phyloP scores from a whole-genome alignment of 2,888 invertebrate genomes.

The Tinea pellionella region DNA sequence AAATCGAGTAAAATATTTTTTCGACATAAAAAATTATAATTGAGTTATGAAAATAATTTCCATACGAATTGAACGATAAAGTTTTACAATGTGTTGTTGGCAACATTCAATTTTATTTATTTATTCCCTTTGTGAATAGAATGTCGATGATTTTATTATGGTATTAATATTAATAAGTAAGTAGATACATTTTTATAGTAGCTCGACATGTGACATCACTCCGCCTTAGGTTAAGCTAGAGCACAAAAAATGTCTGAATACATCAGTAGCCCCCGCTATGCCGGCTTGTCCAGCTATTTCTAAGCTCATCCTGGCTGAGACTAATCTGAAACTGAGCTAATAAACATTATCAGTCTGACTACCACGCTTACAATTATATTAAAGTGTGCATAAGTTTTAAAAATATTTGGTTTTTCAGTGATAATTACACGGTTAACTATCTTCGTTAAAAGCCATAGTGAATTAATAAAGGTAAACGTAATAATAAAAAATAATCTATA shows the following conservation, averaged over 20 bases:
- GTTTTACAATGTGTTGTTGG: background rate
- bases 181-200: slow-evolving; percentile 15
- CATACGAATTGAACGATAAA: background rate
- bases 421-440: slow-evolving; percentile 28
- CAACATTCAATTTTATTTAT: background rate
- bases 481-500: background rate
- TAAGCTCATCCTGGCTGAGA: no score
- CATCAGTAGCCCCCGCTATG: no score
- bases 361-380: no score
- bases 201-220: no score
- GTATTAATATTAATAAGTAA: slow-evolving; percentile 42
- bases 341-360: no score
- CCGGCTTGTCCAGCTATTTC: no score
- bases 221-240: no score
- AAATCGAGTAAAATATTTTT: no score
- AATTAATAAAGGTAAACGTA: slow-evolving; percentile 44
- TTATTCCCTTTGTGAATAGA: background rate
- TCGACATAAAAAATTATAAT: background rate
- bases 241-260: no score
- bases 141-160: slow-evolving; percentile 17
- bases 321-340: no score
- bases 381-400: background rate
- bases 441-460: slow-evolving; percentile 42
- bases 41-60: background rate
- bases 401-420: slow-evolving; percentile 26